Evolutionary conservation across 2,888 invertebrate species (phyloP).

Genomic region (Helobdella robusta): DNA sequence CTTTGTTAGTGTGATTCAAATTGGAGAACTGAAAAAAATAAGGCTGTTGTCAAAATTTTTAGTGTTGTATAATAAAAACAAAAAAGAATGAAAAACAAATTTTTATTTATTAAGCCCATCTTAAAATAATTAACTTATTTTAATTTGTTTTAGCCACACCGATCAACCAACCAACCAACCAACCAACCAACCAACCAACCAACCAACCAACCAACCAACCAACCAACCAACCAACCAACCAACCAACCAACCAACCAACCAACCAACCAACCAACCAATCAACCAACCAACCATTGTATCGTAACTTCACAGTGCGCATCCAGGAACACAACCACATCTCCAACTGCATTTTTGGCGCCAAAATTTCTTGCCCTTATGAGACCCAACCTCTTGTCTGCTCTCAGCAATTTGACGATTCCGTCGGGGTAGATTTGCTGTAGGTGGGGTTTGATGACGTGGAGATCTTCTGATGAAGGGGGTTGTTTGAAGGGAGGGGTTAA

Average conservation of each 20-base stretch:
- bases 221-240: slow-evolving; percentile 2
- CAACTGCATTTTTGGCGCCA: slow-evolving; percentile 68
- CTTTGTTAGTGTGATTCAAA: neutral
- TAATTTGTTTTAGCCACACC: no score
- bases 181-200: slow-evolving; percentile 1
- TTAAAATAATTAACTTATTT: no score
- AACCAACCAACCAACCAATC: slow-evolving; percentile 6
- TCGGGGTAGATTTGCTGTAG: slow-evolving; percentile 53
- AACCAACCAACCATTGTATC: slow-evolving; percentile 40
- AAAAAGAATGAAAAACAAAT: neutral
- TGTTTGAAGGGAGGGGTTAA: no score
- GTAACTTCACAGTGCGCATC: slow-evolving; percentile 49
- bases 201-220: slow-evolving; percentile 9
- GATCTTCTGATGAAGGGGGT: no score
- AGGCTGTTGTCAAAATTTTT: neutral
- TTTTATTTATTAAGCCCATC: no score
- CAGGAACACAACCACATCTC: slow-evolving; percentile 49
- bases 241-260: neutral
- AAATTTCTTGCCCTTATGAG: slow-evolving; percentile 79
- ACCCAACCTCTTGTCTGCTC: slow-evolving; percentile 69
- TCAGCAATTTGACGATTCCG: slow-evolving; percentile 61
- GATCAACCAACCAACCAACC: neutral
- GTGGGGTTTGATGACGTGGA: no score
- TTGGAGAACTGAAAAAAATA: neutral
- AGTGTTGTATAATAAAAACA: no score